These are phyloP conservation scores for Chloroceryle amazona DNA, from an alignment of 2,797 vertebrate genomes.

Conservation along the genomic window DNA sequence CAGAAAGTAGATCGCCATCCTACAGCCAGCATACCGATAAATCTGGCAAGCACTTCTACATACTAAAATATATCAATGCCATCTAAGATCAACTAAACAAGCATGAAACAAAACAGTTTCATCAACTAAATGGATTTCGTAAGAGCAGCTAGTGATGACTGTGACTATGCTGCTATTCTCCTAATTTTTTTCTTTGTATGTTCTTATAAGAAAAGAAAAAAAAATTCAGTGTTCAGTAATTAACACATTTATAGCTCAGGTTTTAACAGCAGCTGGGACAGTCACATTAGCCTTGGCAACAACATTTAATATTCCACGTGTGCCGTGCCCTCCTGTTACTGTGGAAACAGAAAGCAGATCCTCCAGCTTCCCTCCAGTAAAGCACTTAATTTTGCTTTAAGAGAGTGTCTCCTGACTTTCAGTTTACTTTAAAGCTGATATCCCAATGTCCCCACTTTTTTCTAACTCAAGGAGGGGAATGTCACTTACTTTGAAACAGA, in stretches of 20 bases:
- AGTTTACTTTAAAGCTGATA: not conserved
- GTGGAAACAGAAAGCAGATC: not conserved
- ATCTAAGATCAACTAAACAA: not conserved
- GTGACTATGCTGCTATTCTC: not conserved
- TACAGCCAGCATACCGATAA: not conserved
- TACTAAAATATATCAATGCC: not conserved
- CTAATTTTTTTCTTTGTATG: not conserved
- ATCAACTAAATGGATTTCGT: not conserved
- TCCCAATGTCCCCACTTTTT: not conserved
- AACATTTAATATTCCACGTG: not conserved
- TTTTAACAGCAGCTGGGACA: constrained; percentile 3
- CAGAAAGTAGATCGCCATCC: not conserved
- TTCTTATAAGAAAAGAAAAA: not conserved
- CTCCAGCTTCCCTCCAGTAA: not conserved
- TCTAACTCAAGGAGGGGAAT: not conserved
- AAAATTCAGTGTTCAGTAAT: not conserved
- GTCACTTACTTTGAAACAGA: not conserved
- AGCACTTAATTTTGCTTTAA: not conserved
- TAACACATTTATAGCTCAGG: not conserved
- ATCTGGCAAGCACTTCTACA: not conserved
- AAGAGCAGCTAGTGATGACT: not conserved
- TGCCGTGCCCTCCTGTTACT: not conserved
- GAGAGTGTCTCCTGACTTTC: not conserved
- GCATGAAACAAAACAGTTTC: not conserved
- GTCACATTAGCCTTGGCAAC: not conserved